Evolutionary conservation across 2,888 invertebrate species (phyloP), one percentile per base, ranked within the genome.

Genomic region (Dinocampus coccinellae): DNA sequence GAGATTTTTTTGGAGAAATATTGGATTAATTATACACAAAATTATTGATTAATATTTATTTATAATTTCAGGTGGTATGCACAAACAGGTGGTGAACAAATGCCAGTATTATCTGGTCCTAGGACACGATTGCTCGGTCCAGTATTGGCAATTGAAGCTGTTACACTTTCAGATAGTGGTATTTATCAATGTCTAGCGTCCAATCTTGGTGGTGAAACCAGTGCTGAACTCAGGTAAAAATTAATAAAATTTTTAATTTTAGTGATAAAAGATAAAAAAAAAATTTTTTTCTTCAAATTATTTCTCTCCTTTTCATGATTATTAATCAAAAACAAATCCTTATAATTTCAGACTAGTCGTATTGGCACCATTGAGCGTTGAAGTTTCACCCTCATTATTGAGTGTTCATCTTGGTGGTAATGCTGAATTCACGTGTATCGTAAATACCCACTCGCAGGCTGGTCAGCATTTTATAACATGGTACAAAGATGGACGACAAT

Each of bases 391-490:
- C 29, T 90, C 91, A 47, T 86, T 92, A 73, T 87, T 92, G 61
- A 92, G 92, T 78, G 93, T 94, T 36, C 93, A 94, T 85, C 92
- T 94, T 87, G 94, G 92, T 3, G 92, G 93, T 62, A 91, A 91
- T 73, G 94, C 94, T 0, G 92, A 92, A 82, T 93, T 94, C 86
- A 90, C 91, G 78, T 88, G 87, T 79, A 84, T 87, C 67, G 84
- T 87, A 67, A 82, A 83, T 67, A 85, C 84, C 39, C 86, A 87
- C 77, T 83, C 85, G 61, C 89, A 90, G 72, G 88, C 89, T 72
- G 89, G 89, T 52, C 88, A 89, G 79, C 90, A 90, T 82, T 90
- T 90, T 78, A 89, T 91, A 67, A 90, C 90, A 55, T 91, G 91
- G 91, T 93, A 91, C 88, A 93, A 93, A 88, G 92, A 92, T 83